These are phyloP conservation scores for Chymomyza costata DNA, from an alignment of 1,140 invertebrate species.

Conservation along the genomic window DNA sequence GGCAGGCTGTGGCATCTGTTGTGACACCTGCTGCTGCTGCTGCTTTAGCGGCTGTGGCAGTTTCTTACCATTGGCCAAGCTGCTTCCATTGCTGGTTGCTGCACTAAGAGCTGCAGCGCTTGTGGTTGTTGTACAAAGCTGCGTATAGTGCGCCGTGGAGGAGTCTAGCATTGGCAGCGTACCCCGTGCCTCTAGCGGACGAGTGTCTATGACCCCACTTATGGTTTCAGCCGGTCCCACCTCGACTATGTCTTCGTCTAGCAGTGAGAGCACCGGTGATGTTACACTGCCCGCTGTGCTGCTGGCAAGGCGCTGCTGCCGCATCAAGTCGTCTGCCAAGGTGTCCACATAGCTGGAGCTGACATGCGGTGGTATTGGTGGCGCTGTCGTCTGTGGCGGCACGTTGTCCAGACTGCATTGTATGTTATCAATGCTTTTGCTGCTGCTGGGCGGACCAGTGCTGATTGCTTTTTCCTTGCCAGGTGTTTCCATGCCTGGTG, in stretches of 20 bases:
- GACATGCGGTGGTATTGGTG: conserved; percentile 72
- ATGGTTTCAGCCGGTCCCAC: conserved; percentile 82
- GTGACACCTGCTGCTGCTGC: conserved; percentile 15
- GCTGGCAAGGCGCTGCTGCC: conserved; percentile 46
- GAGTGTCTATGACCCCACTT: conserved; percentile 80
- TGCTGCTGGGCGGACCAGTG: conserved; percentile 37
- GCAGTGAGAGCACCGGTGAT: conserved; percentile 54
- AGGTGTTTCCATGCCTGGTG: conserved; percentile 77
- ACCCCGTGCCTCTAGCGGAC: conserved; percentile 73
- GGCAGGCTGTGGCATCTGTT: conserved; percentile 19
- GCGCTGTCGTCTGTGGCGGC: conserved; percentile 69
- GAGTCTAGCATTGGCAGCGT: conserved; percentile 20
- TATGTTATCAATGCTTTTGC: conserved; percentile 61
- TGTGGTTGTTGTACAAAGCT: conserved; percentile 58
- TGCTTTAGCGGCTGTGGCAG: conserved; percentile 1
- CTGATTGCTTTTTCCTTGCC: conserved; percentile 26
- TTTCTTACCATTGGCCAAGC: conserved; percentile 47
- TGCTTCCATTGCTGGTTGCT: conserved; percentile 17
- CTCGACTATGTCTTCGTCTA: conserved; percentile 76
- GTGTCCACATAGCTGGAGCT: conserved; percentile 48
- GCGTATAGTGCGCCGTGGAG: conserved; percentile 59
- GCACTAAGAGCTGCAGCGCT: conserved; percentile 30
- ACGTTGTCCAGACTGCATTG: conserved; percentile 67
- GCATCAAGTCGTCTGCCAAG: conserved; percentile 59
- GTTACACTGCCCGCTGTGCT: conserved; percentile 38